Conservation (phyloP, 2,797 vertebrate species). For the Xenopus petersii region DNA sequence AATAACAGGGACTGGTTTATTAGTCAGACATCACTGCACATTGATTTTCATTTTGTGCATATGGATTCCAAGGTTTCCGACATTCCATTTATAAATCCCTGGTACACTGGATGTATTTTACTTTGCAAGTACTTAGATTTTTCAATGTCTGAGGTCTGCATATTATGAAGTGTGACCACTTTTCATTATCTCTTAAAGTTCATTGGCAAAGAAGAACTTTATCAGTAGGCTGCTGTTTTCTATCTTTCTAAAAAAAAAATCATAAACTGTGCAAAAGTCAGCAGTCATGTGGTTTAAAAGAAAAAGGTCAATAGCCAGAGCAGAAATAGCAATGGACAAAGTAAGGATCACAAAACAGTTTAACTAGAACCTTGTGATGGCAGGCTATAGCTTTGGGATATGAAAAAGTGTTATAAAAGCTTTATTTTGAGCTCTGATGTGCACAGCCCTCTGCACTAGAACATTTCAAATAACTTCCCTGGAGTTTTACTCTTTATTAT, state of each 20-base stretch:
- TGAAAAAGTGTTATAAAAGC: too few relatives aligned
- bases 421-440: too few relatives aligned
- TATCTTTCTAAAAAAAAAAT: conserved; percentile 7
- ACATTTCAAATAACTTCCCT: too few relatives aligned
- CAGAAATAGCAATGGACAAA: not conserved
- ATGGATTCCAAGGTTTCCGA: too few relatives aligned
- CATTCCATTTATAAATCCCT: too few relatives aligned
- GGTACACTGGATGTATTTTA: not conserved
- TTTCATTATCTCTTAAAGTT: conserved; percentile 38
- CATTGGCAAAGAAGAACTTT: conserved; percentile 12
- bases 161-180: conserved; percentile 26
- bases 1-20: too few relatives aligned
- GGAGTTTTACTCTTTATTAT: too few relatives aligned
- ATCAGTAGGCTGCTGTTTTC: conserved; percentile 20
- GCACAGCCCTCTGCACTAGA: too few relatives aligned
- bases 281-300: not conserved
- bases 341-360: not conserved
- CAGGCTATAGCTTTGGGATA: too few relatives aligned
- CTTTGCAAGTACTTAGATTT: not conserved
- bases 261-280: not conserved
- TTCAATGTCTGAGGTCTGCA: conserved; percentile 5
- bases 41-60: too few relatives aligned
- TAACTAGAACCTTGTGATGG: too few relatives aligned
- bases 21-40: too few relatives aligned
- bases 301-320: conserved; percentile 8